A percentile compares a stretch with the other conserved stretches of the same genome.
Evolutionary conservation across 2,797 vertebrate species (phyloP).

Genomic region (Anabas testudineus): DNA sequence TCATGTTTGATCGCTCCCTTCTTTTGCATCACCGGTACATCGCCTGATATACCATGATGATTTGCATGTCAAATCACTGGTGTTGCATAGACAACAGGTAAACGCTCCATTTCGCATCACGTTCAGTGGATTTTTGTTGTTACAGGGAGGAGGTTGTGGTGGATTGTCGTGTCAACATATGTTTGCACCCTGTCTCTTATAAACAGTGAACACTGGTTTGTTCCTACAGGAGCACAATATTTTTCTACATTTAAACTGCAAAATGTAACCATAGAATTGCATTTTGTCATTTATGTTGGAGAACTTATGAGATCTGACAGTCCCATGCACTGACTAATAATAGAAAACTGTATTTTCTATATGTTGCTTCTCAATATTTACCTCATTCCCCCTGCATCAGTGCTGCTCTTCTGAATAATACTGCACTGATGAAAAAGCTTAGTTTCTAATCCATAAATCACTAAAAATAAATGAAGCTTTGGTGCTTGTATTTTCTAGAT

Average conservation of each 20-base stretch:
- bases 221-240: neutral
- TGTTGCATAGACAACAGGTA: neutral
- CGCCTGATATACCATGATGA: neutral
- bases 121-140: neutral
- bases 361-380: conserved; percentile 1
- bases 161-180: neutral
- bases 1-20: too few relatives aligned
- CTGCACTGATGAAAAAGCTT: neutral
- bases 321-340: neutral
- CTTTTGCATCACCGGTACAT: neutral
- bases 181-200: neutral
- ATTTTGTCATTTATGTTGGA: neutral
- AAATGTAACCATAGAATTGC: neutral
- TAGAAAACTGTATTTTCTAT: neutral
- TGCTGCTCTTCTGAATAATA: neutral
- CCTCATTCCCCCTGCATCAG: neutral
- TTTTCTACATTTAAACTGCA: neutral
- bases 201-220: neutral
- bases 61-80: neutral
- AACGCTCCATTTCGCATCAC: neutral
- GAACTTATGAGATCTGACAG: neutral
- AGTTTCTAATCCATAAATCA: conserved; percentile 12
- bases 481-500: neutral
- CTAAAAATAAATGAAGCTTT: conserved; percentile 21
- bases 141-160: neutral